Evolutionary conservation across 2,797 vertebrate species (phyloP).

Genomic region (Typhlichthys subterraneus): DNA sequence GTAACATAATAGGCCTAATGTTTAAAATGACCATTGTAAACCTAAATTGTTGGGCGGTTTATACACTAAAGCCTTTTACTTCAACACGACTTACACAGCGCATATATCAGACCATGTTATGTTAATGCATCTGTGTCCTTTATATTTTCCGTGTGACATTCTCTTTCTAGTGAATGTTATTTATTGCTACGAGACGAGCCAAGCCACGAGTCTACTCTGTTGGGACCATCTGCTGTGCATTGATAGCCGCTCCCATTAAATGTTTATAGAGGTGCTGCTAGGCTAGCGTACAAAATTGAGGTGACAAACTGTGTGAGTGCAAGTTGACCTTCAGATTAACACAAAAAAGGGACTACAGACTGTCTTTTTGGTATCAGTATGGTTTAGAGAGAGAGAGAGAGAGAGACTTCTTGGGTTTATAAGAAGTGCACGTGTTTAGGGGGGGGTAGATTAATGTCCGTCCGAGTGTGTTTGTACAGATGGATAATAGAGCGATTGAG

Average conservation of each 20-base stretch:
- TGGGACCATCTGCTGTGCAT: slow-evolving; percentile 67
- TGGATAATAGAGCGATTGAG: too few relatives aligned
- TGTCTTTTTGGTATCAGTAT: slow-evolving; percentile 30
- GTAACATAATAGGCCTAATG: too few relatives aligned
- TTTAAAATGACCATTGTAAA: background rate
- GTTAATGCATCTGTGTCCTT: slow-evolving; percentile 24
- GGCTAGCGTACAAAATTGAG: slow-evolving; percentile 53
- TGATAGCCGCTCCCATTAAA: slow-evolving; percentile 76
- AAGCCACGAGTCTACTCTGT: slow-evolving; percentile 31
- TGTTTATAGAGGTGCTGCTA: slow-evolving; percentile 58
- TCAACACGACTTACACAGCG: background rate
- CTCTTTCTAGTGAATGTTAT: slow-evolving; percentile 51
- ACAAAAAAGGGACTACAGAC: slow-evolving; percentile 48
- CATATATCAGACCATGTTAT: slow-evolving; percentile 27
- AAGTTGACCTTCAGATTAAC: slow-evolving; percentile 68
- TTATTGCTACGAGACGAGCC: slow-evolving; percentile 55
- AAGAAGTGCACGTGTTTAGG: background rate
- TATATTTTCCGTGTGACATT: slow-evolving; percentile 35
- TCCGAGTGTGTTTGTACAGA: too few relatives aligned
- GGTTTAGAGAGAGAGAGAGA: slow-evolving; percentile 2
- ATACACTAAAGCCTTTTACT: background rate
- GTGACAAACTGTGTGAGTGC: slow-evolving; percentile 53
- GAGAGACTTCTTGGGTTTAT: too few relatives aligned
- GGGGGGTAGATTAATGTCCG: background rate
- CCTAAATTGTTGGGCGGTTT: background rate